Conservation (phyloP, 2,113 vertebrate species). For the Ctenomys sociabilis region DNA sequence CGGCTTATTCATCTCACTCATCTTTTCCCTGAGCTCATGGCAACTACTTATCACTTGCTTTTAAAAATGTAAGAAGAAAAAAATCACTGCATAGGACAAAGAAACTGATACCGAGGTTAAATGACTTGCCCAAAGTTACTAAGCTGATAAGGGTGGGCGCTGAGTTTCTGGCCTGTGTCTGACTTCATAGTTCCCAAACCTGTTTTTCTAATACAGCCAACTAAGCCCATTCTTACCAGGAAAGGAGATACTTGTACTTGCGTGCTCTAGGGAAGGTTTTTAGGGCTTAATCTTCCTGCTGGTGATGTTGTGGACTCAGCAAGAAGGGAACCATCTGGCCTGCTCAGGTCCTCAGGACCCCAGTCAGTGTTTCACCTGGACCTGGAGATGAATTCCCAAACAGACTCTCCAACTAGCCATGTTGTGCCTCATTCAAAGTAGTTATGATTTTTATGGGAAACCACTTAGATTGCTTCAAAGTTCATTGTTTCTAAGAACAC, state of each 20-base stretch:
- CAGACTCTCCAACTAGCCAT: constrained; percentile 22
- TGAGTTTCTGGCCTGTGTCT: neutral
- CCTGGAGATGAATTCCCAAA: neutral
- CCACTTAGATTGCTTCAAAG: too few relatives aligned
- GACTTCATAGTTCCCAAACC: neutral
- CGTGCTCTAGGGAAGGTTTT: neutral
- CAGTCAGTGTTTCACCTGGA: neutral
- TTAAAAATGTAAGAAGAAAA: neutral
- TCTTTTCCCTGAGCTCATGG: neutral
- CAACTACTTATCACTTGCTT: neutral
- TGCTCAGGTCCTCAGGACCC: neutral
- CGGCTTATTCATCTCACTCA: neutral
- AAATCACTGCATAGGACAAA: neutral
- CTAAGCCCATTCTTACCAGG: neutral
- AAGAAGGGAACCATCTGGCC: too few relatives aligned
- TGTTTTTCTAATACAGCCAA: neutral
- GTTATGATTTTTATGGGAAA: constrained; percentile 34
- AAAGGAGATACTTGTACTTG: neutral
- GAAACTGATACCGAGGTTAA: neutral
- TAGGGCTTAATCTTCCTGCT: neutral
- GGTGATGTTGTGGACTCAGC: neutral
- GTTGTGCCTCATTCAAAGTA: constrained; percentile 48
- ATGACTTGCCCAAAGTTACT: neutral
- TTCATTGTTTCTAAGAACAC: too few relatives aligned
- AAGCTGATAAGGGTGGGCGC: neutral